Evolutionary conservation across 2,888 invertebrate species (phyloP).

Genomic region (Melikaiella ostensackeni): DNA sequence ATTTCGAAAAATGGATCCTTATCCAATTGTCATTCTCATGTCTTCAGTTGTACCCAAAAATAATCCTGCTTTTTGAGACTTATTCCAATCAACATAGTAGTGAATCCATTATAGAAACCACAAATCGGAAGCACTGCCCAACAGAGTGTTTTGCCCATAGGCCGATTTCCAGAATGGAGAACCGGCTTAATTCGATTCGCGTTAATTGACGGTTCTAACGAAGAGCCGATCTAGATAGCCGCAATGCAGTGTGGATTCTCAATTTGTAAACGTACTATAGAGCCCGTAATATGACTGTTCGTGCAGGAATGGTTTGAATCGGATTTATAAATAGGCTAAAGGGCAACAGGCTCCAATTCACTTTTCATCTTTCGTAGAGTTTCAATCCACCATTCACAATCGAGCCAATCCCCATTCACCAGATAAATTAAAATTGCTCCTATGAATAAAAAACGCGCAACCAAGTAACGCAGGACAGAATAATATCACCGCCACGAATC

Average conservation of each 20-base stretch:
- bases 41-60: too few relatives aligned
- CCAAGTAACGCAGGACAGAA: slow-evolving; percentile 20
- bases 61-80: not conserved
- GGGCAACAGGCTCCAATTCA: not conserved
- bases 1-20: too few relatives aligned
- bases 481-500: slow-evolving; percentile 21
- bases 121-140: slow-evolving; percentile 18
- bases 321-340: slow-evolving; percentile 9
- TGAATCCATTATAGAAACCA: slow-evolving; percentile 16
- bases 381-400: slow-evolving; percentile 11
- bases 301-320: not conserved
- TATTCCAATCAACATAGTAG: not conserved
- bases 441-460: not conserved
- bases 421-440: slow-evolving; percentile 9
- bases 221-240: slow-evolving; percentile 51
- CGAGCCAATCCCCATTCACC: not conserved
- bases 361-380: not conserved
- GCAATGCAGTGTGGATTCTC: slow-evolving; percentile 23
- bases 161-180: slow-evolving; percentile 39
- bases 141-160: slow-evolving; percentile 2
- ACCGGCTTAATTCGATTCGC: slow-evolving; percentile 61
- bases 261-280: slow-evolving; percentile 19
- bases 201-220: slow-evolving; percentile 68
- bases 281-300: slow-evolving; percentile 6
- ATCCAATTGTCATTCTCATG: too few relatives aligned